phyloP scores from a whole-genome alignment of 2,113 vertebrate genomes.

The Vulpes vulpes region DNA sequence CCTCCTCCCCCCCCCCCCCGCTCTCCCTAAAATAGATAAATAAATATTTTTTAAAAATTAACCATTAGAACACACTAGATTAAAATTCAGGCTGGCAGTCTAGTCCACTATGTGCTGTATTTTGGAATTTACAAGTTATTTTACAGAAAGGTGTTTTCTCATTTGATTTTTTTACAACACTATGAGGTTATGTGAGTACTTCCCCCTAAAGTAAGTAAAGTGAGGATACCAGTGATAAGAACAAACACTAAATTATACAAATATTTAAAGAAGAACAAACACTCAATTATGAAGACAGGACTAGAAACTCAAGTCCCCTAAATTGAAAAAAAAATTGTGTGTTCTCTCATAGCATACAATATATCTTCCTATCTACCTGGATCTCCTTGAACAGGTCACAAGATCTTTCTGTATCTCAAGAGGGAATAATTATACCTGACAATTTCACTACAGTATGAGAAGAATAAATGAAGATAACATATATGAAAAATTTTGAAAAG shows the following conservation, averaged over 20 bases:
- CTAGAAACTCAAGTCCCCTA: not conserved
- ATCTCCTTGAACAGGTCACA: not conserved
- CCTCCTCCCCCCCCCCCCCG: not conserved
- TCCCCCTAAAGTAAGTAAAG: not conserved
- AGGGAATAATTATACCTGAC: not conserved
- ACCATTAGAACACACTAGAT: not conserved
- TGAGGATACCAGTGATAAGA: not conserved
- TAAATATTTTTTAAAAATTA: not conserved
- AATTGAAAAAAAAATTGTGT: not conserved
- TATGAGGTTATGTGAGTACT: not conserved
- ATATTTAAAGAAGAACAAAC: not conserved
- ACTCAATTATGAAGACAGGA: not conserved
- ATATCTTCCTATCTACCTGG: not conserved
- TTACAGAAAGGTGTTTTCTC: not conserved
- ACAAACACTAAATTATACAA: not conserved
- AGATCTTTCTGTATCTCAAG: not conserved
- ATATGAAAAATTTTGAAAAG: not conserved
- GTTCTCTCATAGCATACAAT: not conserved
- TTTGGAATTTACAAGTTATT: not conserved
- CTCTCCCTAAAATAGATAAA: not conserved
- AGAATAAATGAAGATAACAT: not conserved
- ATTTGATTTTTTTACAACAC: not conserved
- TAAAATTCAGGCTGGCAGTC: not conserved
- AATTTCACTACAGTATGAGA: not conserved
- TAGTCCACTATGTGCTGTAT: not conserved